Base-by-base conservation (phyloP, 2,888 invertebrate species). In the Seira musarum region DNA sequence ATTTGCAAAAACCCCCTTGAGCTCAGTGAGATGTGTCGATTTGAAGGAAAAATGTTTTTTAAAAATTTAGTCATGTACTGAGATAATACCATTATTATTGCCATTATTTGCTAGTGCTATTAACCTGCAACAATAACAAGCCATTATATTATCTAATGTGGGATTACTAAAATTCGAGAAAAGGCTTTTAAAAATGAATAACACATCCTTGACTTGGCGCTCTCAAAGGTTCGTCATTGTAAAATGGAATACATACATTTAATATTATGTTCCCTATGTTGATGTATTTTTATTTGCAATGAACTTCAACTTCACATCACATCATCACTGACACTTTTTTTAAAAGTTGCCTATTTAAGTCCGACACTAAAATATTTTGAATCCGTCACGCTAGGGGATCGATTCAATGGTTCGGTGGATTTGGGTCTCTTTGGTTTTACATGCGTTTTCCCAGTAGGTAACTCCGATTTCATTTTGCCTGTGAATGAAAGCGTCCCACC, bases 361-460 rank as follows among this genome's bases (percentile, higher is more conserved):
- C 49, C 15, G 63, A 60, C 65, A 74, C 74, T 66, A 17, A 2
- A 30, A 30, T 30, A 30, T 30, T 57, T 67, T 74, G 61, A 64
- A 73, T 73, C 57, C 64, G 73, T 79, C 79, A 73, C 73, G 73
- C 63, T 69, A 73, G 57, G 64, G 49, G 49, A 49, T 49, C 40
- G 53, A 40, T 73, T 68, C 67, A 79, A 79, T 79, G 79, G 73
- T 79, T 79, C 73, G 79, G 73, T 79, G 79, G 64, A 79, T 79
- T 68, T 79, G 79, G 79, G 79, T 79, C 79, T 79, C 66, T 66
- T 73, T 73, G 79, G 79, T 79, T 79, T 73, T 73, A 78, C 72
- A 72, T 46, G 57, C 49, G 72, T 78, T 78, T 78, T 78, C 78
- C 57, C 78, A 72, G 78, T 78, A 53, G 61, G 78, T 67, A 78